Evolutionary conservation across 2,797 vertebrate species (phyloP).

Genomic region (Margarornis squamiger): DNA sequence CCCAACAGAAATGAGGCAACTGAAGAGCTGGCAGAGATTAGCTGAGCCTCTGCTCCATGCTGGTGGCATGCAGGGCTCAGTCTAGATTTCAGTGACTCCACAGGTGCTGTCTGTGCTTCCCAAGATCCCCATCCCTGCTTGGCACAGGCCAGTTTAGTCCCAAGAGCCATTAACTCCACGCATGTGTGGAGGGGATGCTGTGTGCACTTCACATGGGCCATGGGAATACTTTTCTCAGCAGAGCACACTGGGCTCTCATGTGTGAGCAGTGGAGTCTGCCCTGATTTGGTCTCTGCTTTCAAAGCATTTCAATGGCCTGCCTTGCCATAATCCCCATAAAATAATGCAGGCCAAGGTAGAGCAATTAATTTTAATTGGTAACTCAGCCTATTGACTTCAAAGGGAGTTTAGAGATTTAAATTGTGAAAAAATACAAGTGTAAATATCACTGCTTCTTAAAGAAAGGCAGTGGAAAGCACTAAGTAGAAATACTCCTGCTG

Average conservation of each 20-base stretch:
- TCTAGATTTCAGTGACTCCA: neutral
- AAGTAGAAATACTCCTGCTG: neutral
- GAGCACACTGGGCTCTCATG: neutral
- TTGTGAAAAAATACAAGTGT: neutral
- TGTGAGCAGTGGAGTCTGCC: neutral
- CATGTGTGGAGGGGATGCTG: neutral
- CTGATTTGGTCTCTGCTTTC: neutral
- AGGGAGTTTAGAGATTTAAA: neutral
- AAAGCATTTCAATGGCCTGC: neutral
- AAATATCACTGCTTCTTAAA: neutral
- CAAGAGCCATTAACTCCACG: neutral
- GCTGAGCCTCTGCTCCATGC: fast-evolving
- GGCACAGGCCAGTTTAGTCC: neutral
- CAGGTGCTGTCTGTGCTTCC: neutral
- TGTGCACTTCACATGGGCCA: neutral
- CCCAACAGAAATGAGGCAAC: neutral
- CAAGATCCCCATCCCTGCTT: neutral
- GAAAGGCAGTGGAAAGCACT: neutral
- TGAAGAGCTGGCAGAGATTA: neutral
- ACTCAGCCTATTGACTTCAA: neutral
- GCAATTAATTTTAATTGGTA: conserved; percentile 7
- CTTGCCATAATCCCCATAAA: neutral
- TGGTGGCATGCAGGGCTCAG: fast-evolving
- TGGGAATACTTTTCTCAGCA: neutral
- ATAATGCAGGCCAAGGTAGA: neutral